Evolutionary conservation across 2,113 vertebrate species (phyloP), one percentile per base, ranked within the genome.

Genomic region (Myotis davidii): DNA sequence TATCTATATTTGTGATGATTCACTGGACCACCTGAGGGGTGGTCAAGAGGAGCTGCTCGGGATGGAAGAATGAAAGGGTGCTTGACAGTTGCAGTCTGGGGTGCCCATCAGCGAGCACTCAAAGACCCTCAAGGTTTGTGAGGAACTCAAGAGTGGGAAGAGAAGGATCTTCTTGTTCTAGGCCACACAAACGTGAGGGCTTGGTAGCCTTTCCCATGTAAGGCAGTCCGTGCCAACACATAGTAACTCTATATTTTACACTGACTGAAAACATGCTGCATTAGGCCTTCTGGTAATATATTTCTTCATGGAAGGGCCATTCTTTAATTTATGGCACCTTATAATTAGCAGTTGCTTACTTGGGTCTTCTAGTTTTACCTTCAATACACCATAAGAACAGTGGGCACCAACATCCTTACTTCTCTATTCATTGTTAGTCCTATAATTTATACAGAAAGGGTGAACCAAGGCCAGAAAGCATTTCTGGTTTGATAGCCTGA

Each of bases 401-500:
- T 70, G 6, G 9, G 9, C 17, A 39, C 25, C 8, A 45, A 29
- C 1, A 0, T 52, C 18, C 25, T 90, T 48, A 59, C 29, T 56
- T 67, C 67, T 77, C 3, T 64, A 56, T n/a, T 77, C 34, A 42
- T 25, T 82, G 23, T 20, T 34, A 78, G 37, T 61, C 11, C 54
- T 74, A 23, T 0, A 45, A 56, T 79, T 88, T 59, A 79, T 76
- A 69, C 32, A 83, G 87, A 85, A 92, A 90, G 27, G 1, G 3
- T 27, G 16, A 94, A 42, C 29, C 23, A 18, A 16, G 56, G 39
- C 37, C 5, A 54, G n/a, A 32, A 74, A 81, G 27, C 3, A 78
- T 94, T 85, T 73, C 54, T 29, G 11, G 17, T 52, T 92, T 70
- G n/a, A 88, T 6, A 96, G 50, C 34, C 61, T 83, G n/a, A 97